These are phyloP conservation scores for Eremophila alpestris DNA, from an alignment of 2,797 vertebrate genomes.

Conservation along the genomic window DNA sequence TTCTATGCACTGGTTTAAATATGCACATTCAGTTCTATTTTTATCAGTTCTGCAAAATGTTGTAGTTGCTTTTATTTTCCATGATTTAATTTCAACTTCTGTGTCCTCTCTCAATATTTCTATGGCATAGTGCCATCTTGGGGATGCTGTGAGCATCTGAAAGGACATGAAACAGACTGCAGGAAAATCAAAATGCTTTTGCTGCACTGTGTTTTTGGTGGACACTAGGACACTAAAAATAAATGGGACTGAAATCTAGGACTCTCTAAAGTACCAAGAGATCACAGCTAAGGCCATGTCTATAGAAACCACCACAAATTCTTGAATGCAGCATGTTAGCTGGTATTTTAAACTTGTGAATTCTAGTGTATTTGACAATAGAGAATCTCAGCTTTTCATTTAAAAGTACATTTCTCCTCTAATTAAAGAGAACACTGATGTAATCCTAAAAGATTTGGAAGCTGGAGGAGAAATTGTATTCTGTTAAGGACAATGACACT, in stretches of 20 bases:
- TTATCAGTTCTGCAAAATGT: not conserved
- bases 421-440: not conserved
- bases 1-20: not conserved
- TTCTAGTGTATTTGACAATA: not conserved
- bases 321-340: not conserved
- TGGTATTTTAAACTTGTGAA: not conserved
- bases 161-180: not conserved
- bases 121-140: conserved; percentile 60
- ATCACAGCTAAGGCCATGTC: not conserved
- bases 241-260: not conserved
- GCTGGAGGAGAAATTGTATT: not conserved
- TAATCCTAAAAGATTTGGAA: not conserved
- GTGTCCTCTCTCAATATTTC: not conserved
- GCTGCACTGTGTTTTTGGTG: not conserved
- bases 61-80: not conserved
- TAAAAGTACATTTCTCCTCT: not conserved
- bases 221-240: not conserved
- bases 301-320: not conserved
- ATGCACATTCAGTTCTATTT: not conserved
- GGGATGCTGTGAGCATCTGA: conserved; percentile 19
- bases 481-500: not conserved
- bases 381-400: not conserved
- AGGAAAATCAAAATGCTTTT: not conserved
- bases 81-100: not conserved
- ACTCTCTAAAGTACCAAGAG: not conserved